Base-by-base conservation (phyloP, 2,113 vertebrate species). In the Noturus placidus region DNA sequence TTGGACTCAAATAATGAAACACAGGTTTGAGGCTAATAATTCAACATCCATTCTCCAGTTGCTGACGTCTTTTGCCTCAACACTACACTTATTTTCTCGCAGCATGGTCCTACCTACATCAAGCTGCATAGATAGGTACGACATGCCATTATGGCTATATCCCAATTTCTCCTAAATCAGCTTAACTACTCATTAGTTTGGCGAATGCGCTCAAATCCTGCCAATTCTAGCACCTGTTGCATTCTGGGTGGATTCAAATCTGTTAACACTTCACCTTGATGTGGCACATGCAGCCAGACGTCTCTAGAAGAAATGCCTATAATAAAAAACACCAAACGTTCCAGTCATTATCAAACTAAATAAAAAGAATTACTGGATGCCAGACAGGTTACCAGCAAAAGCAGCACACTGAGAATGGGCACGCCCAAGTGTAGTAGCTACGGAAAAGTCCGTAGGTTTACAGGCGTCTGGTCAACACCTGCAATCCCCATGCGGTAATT, bases 191-290 rank as follows among this genome's bases (percentile, higher is more conserved):
- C 8, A 22, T 80, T 17, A 80, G 78, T 17, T 54, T 0, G 6
- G 14, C 5, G 20, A 25, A 56, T 25, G 13, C n/a, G 17, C 56
- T 46, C 42, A 86, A 65, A 65, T 27, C 50, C 59, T 67, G 78
- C 88, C 69, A 89, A 54, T 76, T 54, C 70, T 78, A 9, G 59
- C 88, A 89, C 83, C 84, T 86, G 22, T 30, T 13, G 11, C 70
- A 76, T 11, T 61, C 5, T 30, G 79, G n/a, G 27, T 82, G n/a
- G 61, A 42, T 59, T 77, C 27, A 54, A 69, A 65, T 25, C 74
- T 59, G 46, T 77, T 59, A 86, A 83, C 88, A 86, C 35, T 59
- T 86, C 27, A 20, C 11, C 59, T 61, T 77, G 46, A 83, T 25
- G 74, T 56, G 56, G 57, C 56, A 56, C 65, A 76, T 57, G 61